Conservation (phyloP, 2,797 vertebrate genomes). For the Clangula hyemalis region DNA sequence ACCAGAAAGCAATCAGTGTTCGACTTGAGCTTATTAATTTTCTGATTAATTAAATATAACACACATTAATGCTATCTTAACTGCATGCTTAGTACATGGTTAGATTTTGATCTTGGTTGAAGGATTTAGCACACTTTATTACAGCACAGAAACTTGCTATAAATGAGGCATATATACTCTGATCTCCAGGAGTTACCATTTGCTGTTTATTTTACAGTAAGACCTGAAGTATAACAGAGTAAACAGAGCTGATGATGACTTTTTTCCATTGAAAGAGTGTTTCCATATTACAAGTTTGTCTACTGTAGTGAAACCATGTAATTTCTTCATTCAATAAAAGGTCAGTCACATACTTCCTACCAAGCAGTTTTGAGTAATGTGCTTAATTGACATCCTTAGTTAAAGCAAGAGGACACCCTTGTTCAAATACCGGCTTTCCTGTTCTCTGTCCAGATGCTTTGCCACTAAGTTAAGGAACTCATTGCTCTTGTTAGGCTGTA, state of each 20-base stretch:
- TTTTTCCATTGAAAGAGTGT: neutral
- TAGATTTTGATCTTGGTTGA: neutral
- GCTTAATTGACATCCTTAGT: neutral
- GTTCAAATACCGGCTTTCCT: neutral
- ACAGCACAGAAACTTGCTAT: neutral
- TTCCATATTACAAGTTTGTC: neutral
- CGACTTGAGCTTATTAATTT: neutral
- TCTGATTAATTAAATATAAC: conserved; percentile 14
- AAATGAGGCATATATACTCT: neutral
- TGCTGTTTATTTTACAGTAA: neutral
- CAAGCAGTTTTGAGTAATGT: neutral
- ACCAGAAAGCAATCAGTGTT: neutral
- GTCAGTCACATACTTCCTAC: neutral
- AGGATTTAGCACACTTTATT: neutral
- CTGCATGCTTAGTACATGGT: neutral
- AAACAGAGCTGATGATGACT: neutral
- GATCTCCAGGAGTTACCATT: neutral
- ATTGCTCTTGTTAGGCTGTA: neutral
- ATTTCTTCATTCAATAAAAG: neutral
- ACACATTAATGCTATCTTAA: neutral
- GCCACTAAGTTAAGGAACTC: neutral
- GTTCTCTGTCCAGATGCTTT: neutral
- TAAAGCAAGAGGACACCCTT: neutral
- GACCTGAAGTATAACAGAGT: neutral
- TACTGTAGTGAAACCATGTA: neutral